These are phyloP conservation scores for Silurus glanis DNA, from an alignment of 2,113 vertebrate species.

Conservation along the genomic window DNA sequence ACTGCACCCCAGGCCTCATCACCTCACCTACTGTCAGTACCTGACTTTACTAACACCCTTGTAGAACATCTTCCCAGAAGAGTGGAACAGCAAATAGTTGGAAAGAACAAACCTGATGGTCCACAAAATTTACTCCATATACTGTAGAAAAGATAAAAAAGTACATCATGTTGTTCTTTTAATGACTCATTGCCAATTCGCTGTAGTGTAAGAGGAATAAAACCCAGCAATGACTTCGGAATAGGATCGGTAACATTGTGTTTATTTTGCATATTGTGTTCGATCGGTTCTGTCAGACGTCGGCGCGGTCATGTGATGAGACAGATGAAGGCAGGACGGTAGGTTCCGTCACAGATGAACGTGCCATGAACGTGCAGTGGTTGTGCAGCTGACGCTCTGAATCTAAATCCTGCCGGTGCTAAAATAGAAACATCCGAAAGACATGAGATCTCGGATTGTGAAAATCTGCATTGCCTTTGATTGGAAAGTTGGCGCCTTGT, in stretches of 20 bases:
- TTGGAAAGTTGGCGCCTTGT: neutral
- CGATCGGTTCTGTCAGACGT: neutral
- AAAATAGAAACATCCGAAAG: constrained; percentile 17
- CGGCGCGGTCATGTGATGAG: neutral
- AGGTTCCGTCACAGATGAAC: too few relatives aligned
- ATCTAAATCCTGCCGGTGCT: neutral
- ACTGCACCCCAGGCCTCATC: too few relatives aligned
- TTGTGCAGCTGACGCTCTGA: neutral
- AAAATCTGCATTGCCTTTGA: neutral
- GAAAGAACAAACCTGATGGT: too few relatives aligned
- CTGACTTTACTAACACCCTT: too few relatives aligned
- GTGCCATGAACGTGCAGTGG: neutral
- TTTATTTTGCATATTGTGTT: too few relatives aligned
- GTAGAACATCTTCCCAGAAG: too few relatives aligned
- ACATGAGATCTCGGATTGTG: neutral
- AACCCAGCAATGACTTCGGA: neutral
- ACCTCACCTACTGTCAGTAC: too few relatives aligned
- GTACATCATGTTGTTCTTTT: neutral
- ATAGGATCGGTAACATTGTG: neutral
- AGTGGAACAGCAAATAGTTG: too few relatives aligned
- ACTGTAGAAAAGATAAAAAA: neutral
- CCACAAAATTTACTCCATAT: neutral
- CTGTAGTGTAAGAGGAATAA: neutral
- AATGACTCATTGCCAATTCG: neutral
- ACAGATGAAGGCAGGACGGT: too few relatives aligned